Base-by-base conservation (phyloP, 1,140 invertebrate species). In the Lordiphosa collinella region DNA sequence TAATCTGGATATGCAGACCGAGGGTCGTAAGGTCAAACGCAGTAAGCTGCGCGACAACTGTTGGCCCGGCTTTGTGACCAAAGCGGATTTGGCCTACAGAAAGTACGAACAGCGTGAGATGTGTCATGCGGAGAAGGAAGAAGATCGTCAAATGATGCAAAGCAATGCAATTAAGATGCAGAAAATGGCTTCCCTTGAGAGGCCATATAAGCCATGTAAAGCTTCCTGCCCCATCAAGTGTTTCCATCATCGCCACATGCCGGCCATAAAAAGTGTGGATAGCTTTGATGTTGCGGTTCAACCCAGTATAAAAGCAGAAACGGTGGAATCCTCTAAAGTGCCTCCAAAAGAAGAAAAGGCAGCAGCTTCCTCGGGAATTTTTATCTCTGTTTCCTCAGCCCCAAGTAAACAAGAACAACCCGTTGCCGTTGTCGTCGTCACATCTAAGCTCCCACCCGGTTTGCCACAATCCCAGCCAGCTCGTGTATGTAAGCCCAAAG, bases 101-200 rank as follows among this genome's bases (percentile, higher is more conserved):
- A 85, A 84, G 31, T 85, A 84, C 41, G 68, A 69, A 34, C 79
- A 85, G 34, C 53, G 59, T 0, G 68, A 85, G 16, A 54, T 32
- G 5, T 84, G 78, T 43, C 59, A 64, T 1, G 36, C 31, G 13
- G 51, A 56, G 18, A 53, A 52, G 57, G 48, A 56, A 1, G 0
- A 14, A 4, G 43, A 65, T 3, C 73, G 63, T n/a, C 50, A 73
- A 2, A 31, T 54, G n/a, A 73, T 85, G 12, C 58, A 57, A 5
- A 38, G 56, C 13, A 73, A 73, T 6, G 47, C 73, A 10, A 47
- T 85, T 4, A 85, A 66, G 14, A 78, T 84, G 10, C 56, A 67
- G 7, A 65, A 73, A 37, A 54, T 82, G 67, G 78, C 79, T 4
- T n/a, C 57, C 0, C 11, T 49, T 9, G 78, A 82, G 31, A 50